Evolutionary conservation across 2,888 invertebrate genomes (phyloP), one percentile per base, ranked within the genome.

Genomic region (Arrhopalites spinosus): DNA sequence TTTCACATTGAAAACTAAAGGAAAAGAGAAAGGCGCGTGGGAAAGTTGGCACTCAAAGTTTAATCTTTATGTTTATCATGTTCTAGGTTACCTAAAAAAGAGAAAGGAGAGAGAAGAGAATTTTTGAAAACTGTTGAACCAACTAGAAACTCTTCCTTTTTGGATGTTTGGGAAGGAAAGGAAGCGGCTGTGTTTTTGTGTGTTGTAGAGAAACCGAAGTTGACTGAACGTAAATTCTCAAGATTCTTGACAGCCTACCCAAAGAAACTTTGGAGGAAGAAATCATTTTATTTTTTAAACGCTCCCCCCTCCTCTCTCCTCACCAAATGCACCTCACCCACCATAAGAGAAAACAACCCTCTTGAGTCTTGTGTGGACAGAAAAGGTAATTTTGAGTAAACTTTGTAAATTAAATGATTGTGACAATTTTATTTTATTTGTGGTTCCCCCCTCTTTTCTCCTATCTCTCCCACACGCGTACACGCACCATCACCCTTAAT

Each of bases 11-110:
- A n/a, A n/a, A n/a, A n/a, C n/a, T n/a, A n/a, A 70, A 20, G n/a
- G 27, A 30, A 70, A 20, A 11, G 11, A 36, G 3, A 36, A 36
- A 36, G 3, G 36, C 45, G 66, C 43, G 45, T n/a, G 66, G 25
- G 66, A 66, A 70, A 70, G 53, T 70, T 70, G n/a, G 53, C 69
- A 69, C 69, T 70, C 70, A 36, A 70, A 70, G 30, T 70, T 70
- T 59, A 56, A 70, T 70, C 59, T 70, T 70, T 70, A 70, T 70
- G 53, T 20, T 70, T 50, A 36, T 70, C n/a, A 25, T 70, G 56
- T 70, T 70, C 2, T 36, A 70, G 70, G 59, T 36, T 36, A 36
- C 36, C 36, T 36, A 36, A 11, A 3, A 36, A 36, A 69, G 47
- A 29, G 56, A 56, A 70, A 56, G 56, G 36, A 36, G 36, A 29